Evolutionary conservation across 92 coral and sea anemone species (phyloP).

Genomic region (Heliopora coerulea): DNA sequence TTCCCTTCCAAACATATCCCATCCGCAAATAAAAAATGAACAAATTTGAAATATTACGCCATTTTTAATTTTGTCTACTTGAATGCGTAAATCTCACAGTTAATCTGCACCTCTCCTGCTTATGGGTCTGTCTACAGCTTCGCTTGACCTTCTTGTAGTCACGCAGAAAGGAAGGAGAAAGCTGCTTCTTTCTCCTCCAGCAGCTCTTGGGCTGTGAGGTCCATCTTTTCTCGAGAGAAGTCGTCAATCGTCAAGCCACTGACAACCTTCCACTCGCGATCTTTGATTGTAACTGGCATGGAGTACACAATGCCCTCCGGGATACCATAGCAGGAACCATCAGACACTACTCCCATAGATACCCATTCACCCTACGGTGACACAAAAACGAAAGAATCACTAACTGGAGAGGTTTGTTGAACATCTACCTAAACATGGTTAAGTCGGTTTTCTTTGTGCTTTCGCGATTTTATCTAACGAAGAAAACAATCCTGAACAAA

Average conservation of each 20-base stretch:
- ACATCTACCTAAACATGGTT: too few species aligned
- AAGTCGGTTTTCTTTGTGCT: too few species aligned
- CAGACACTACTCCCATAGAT: slow-evolving; percentile 94
- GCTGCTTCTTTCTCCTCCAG: slow-evolving; percentile 64
- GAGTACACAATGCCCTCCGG: slow-evolving; percentile 92
- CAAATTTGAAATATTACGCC: too few species aligned
- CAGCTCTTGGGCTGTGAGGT: slow-evolving; percentile 84
- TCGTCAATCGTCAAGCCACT: slow-evolving; percentile 71
- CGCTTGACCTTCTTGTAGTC: background rate
- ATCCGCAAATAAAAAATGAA: too few species aligned
- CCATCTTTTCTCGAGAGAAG: slow-evolving; percentile 94
- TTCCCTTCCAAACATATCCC: too few species aligned
- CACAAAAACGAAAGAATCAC: too few species aligned
- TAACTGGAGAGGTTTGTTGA: too few species aligned
- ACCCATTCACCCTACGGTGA: slow-evolving; percentile 66
- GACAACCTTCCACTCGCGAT: slow-evolving; percentile 67
- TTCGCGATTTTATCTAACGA: too few species aligned
- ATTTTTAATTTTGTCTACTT: too few species aligned
- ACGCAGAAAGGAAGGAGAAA: slow-evolving; percentile 26
- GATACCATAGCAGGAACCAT: slow-evolving; percentile 82
- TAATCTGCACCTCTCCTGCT: too few species aligned
- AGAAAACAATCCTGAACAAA: too few species aligned
- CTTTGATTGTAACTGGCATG: slow-evolving; percentile 61
- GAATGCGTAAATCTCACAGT: too few species aligned
- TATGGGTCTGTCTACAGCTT: background rate